A percentile compares a stretch with the other conserved stretches of the same genome.
phyloP scores from a whole-genome alignment of 2,888 invertebrate genomes.

The Hirtodrosophila alboralis region DNA sequence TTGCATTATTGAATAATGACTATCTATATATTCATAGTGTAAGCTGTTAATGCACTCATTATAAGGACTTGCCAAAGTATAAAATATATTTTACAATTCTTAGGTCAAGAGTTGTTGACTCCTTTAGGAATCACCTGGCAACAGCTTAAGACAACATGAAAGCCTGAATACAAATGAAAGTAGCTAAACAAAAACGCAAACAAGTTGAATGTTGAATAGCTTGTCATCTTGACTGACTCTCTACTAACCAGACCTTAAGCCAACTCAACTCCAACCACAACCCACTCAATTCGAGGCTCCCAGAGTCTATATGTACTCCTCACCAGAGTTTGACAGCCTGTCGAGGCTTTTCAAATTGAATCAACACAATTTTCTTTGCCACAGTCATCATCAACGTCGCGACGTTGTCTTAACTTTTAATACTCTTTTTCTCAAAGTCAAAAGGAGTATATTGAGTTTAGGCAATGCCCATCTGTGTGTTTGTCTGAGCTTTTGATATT shows the following conservation, averaged over 20 bases:
- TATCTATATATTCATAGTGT: neutral
- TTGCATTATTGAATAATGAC: too few relatives aligned
- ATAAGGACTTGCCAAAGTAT: too few relatives aligned
- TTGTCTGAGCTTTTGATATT: too few relatives aligned
- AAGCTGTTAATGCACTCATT: neutral
- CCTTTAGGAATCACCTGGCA: constrained; percentile 45
- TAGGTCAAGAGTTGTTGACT: constrained; percentile 58
- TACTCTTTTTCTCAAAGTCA: too few relatives aligned
- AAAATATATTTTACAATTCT: constrained; percentile 31
- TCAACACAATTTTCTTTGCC: constrained; percentile 74
- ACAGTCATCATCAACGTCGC: constrained; percentile 36
- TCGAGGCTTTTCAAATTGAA: constrained; percentile 73
- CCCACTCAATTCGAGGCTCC: constrained; percentile 28
- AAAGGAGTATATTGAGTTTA: too few relatives aligned
- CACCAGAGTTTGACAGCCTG: constrained; percentile 51
- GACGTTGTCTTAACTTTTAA: too few relatives aligned
- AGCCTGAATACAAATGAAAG: constrained; percentile 41
- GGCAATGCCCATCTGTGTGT: too few relatives aligned
- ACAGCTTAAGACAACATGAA: constrained; percentile 30
- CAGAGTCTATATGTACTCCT: constrained; percentile 44
- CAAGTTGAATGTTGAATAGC: constrained; percentile 65
- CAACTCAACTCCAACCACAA: constrained; percentile 22
- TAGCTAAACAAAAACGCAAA: constrained; percentile 38
- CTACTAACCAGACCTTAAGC: constrained; percentile 27
- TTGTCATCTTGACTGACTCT: constrained; percentile 36